Base-by-base conservation (phyloP, 2,113 vertebrate species). In the Genyomyrus donnyi region DNA sequence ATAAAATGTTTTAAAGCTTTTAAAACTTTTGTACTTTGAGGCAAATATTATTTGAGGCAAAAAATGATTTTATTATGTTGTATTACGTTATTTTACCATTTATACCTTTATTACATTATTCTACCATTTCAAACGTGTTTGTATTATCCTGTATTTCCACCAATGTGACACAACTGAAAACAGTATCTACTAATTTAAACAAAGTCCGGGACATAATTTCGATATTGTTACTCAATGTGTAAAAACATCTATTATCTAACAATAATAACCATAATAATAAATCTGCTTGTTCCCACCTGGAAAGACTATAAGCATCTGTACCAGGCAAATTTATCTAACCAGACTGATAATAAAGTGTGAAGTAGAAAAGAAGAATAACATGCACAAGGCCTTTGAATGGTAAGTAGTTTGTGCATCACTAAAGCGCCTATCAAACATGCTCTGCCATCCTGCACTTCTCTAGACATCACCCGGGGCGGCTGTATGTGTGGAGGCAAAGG, bases 191-290 rank as follows among this genome's bases (percentile, higher is more conserved):
- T 39, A 48, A 84, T 39, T 49, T 66, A 85, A 49, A 84, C 31
- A 10, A 53, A 74, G 31, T 24, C n/a, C 21, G 49, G 21, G 21
- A 70, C 89, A 87, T 80, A 85, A 80, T 89, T 53, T 50, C 42
- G 27, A 45, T 89, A 62, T 46, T 88, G 85, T 58, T 85, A 90
- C 27, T 86, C 89, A 91, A 91, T 91, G 92, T 93, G 93, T 91
- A 90, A 93, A 92, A 93, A 93, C 91, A 93, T 88, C 49, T 89
- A 92, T 93, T 92, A 92, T 56, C 83, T 83, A 83, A 80, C 31
- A 83, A 89, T 56, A 89, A 89, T 24, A 89, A 42, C 70, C 74
- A 80, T 19, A 89, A 83, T 89, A 83, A 89, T n/a, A 89, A n/a
- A 31, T 83, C 70, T 39, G 13, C 88, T 48, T 80, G 31, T 39